Base-by-base conservation (phyloP, 2,797 vertebrate species). In the Botia kubotai region DNA sequence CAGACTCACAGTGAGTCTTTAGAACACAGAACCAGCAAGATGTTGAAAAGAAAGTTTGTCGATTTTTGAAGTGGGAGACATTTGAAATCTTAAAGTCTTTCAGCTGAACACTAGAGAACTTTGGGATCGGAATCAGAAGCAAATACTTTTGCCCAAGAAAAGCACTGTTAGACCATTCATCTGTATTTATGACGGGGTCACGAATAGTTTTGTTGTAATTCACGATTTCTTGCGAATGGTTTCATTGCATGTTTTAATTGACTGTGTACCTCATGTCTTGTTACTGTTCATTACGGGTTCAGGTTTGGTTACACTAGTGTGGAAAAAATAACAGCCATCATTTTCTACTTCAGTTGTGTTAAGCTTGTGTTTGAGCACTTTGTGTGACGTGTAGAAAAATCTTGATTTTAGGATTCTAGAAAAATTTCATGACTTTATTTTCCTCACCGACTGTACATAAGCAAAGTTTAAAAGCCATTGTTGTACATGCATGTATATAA, bases 1-100 rank as follows among this genome's bases (percentile, higher is more conserved):
- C 65, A 91, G 84, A 0, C 33, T 94, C 75, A 87, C 72, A 0
- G 78, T 95, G 70, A 39, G 81, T 0, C 62, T 58, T 13, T 87
- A 84, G 55, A 67, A 39, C 62, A 13, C 3, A 0, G 50, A 75
- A 63, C 58, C 4, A 39, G 16, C 12, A 66, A 23, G 16, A 10
- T 2, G 23, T 8, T 12, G 16, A 2, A 50, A 17, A 17, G 57
- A 72, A 6, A n/a, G n/a, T 16, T 1, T 1, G 12, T 4, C 19
- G 4, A 33, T n/a, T n/a, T 62, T 11, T 62, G 1, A 10, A 63
- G 19, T 12, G 5, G 10, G 3, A n/a, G 8, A 13, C 48, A n/a
- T 4, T 23, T 3, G 13, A 58, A 60, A 26, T 26, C 12, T 26
- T 60, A 1, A 53, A 1, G 10, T 14, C 10, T 52, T 39, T 39